A percentile compares a stretch with the other conserved stretches of the same genome.
These are phyloP conservation scores for Sander lucioperca DNA, from an alignment of 2,113 vertebrate species.

Conservation along the genomic window DNA sequence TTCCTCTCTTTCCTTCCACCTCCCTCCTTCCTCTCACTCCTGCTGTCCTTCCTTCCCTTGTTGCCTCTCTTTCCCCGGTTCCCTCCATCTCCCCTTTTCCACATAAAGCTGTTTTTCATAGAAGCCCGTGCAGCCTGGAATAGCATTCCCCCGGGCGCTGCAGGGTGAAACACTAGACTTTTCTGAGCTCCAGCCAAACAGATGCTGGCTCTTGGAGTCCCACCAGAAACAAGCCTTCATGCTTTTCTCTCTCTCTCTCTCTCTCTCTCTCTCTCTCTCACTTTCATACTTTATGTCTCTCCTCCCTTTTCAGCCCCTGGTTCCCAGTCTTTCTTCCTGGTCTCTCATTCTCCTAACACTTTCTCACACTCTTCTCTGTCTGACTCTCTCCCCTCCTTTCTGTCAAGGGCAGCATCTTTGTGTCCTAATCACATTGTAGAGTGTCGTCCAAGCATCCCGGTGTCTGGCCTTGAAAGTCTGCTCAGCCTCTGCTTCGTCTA, in stretches of 20 bases:
- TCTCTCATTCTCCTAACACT: constrained; percentile 60
- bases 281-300: constrained; percentile 64
- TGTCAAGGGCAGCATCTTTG: constrained; percentile 61
- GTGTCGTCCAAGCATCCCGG: constrained; percentile 53
- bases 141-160: constrained; percentile 85
- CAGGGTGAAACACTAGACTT: constrained; percentile 87
- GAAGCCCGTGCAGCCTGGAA: constrained; percentile 85
- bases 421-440: constrained; percentile 62
- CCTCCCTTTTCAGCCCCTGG: constrained; percentile 49
- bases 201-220: constrained; percentile 87
- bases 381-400: constrained; percentile 44
- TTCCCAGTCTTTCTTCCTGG: constrained; percentile 60
- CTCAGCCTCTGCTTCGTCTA: constrained; percentile 41
- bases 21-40: constrained; percentile 48
- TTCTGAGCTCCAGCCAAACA: constrained; percentile 88
- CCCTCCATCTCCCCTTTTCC: constrained; percentile 84
- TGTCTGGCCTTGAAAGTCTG: constrained; percentile 52
- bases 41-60: constrained; percentile 75
- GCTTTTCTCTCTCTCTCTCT: constrained; percentile 56
- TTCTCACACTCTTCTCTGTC: constrained; percentile 62
- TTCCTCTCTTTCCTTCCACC: constrained; percentile 14
- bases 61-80: constrained; percentile 75
- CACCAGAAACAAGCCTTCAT: constrained; percentile 85
- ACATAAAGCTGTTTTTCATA: constrained; percentile 90
- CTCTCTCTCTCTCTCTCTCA: constrained; percentile 41